A percentile compares a stretch with the other conserved stretches of the same genome.
phyloP scores from a whole-genome alignment of 2,113 vertebrate genomes.

The Ceyx cyanopectus region DNA sequence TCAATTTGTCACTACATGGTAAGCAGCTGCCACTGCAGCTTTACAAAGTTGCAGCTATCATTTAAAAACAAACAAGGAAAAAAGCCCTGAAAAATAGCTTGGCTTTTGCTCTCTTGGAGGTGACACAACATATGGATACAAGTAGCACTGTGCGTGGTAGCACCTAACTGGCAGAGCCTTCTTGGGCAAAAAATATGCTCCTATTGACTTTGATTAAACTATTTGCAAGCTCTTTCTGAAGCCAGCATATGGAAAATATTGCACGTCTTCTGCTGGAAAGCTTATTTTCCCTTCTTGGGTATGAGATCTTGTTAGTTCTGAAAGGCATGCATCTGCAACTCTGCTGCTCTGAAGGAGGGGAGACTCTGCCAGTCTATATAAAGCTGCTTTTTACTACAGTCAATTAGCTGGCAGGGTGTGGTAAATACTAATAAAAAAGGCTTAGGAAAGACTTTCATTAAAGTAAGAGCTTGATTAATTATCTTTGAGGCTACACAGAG shows the following conservation, averaged over 20 bases:
- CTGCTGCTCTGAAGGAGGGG: neutral
- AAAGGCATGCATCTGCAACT: neutral
- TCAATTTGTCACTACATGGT: neutral
- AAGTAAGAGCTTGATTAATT: neutral
- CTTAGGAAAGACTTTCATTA: neutral
- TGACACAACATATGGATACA: rapidly evolving
- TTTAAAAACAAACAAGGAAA: neutral
- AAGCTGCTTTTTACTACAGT: neutral
- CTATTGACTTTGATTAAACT: neutral
- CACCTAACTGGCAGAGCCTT: neutral
- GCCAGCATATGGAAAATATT: neutral
- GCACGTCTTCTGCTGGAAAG: neutral
- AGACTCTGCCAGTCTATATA: neutral
- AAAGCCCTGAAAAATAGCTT: neutral
- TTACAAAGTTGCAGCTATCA: neutral
- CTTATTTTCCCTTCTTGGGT: neutral
- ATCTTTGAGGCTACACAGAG: neutral
- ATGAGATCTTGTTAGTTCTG: neutral
- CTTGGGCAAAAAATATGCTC: neutral
- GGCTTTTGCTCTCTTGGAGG: neutral
- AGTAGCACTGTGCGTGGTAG: rapidly evolving
- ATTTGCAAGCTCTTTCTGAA: neutral
- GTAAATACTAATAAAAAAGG: neutral
- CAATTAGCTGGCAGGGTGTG: neutral
- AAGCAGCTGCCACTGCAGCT: neutral